Evolutionary conservation across 1,140 invertebrate species (phyloP).

Genomic region (Euura lappo): DNA sequence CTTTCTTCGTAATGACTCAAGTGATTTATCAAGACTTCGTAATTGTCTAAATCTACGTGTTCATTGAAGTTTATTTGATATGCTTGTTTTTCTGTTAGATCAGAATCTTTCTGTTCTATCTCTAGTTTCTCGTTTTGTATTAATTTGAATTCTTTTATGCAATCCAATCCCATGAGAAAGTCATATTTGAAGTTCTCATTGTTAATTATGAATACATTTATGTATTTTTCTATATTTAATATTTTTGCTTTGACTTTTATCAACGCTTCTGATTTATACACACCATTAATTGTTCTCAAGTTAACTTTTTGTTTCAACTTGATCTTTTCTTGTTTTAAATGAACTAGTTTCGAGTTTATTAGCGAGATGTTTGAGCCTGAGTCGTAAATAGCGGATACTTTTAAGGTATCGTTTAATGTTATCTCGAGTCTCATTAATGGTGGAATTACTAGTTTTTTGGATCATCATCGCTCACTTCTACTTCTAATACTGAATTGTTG

Average conservation of each 20-base stretch:
- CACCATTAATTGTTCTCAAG: constrained; percentile 11
- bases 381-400: constrained; percentile 38
- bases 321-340: constrained; percentile 17
- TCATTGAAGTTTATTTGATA: constrained; percentile 12
- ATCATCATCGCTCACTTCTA: constrained; percentile 29
- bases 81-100: not conserved
- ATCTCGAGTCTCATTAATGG: constrained; percentile 44
- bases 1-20: not conserved
- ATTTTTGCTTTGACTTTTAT: constrained; percentile 8
- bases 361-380: constrained; percentile 16
- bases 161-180: constrained; percentile 1
- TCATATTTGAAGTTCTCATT: not conserved
- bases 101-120: not conserved
- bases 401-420: constrained; percentile 35
- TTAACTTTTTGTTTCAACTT: not conserved
- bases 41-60: constrained; percentile 4
- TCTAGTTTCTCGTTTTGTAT: constrained; percentile 8
- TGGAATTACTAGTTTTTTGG: constrained; percentile 41
- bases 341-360: constrained; percentile 40
- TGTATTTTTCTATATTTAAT: constrained; percentile 14
- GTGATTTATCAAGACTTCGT: constrained; percentile 6
- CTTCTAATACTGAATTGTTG: constrained; percentile 34
- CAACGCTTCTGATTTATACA: constrained; percentile 2
- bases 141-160: constrained; percentile 10
- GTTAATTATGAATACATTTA: constrained; percentile 13